A percentile compares a stretch with the other conserved stretches of the same genome.
phyloP scores from a whole-genome alignment of 2,113 vertebrate genomes.

The Pao palembangensis region DNA sequence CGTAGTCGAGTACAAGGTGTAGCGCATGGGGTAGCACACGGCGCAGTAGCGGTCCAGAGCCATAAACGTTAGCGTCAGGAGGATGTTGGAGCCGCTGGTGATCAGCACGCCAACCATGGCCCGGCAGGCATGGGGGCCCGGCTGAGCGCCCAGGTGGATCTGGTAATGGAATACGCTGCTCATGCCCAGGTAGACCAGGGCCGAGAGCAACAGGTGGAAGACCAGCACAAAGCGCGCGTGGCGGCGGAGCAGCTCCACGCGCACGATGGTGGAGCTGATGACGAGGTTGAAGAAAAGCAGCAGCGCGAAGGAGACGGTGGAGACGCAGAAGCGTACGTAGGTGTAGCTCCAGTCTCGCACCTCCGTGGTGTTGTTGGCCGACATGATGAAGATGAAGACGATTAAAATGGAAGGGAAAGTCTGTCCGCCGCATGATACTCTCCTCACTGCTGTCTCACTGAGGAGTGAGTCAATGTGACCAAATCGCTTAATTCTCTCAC shows the following conservation, averaged over 20 bases:
- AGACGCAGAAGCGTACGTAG: slow-evolving; percentile 66
- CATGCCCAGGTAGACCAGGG: slow-evolving; percentile 65
- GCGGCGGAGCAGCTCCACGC: slow-evolving; percentile 59
- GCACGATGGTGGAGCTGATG: slow-evolving; percentile 73
- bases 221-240: slow-evolving; percentile 76
- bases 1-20: slow-evolving; percentile 39
- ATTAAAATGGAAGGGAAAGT: slow-evolving; percentile 3
- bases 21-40: slow-evolving; percentile 74
- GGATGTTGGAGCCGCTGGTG: slow-evolving; percentile 73
- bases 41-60: slow-evolving; percentile 75
- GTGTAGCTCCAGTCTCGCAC: slow-evolving; percentile 23
- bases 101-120: slow-evolving; percentile 61
- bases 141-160: slow-evolving; percentile 33
- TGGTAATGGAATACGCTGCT: slow-evolving; percentile 72
- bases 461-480: slow-evolving; percentile 19
- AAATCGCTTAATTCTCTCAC: no score
- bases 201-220: slow-evolving; percentile 73
- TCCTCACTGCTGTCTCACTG: slow-evolving; percentile 17
- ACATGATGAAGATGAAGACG: slow-evolving; percentile 30
- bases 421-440: slow-evolving; percentile 43
- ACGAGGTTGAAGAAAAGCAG: slow-evolving; percentile 74
- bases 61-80: slow-evolving; percentile 77
- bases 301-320: slow-evolving; percentile 66
- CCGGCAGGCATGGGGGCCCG: slow-evolving; percentile 31
- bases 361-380: slow-evolving; percentile 19